Evolutionary conservation across 2,888 invertebrate genomes (phyloP).

Genomic region (Parascotia fuliginaria): DNA sequence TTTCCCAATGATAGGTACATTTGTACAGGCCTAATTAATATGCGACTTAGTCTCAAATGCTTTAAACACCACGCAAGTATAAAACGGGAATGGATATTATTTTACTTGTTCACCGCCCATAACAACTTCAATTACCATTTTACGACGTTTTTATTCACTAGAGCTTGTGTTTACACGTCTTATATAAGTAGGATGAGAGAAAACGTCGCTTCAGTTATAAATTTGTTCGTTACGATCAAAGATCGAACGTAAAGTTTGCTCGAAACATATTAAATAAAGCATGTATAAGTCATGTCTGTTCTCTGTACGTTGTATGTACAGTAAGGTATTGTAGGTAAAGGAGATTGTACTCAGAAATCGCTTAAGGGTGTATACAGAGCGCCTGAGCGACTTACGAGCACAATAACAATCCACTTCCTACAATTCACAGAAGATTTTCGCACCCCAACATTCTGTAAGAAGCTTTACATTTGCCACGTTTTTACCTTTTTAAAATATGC

Average conservation of each 20-base stretch:
- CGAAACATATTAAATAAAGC: not conserved
- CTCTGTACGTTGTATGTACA: not conserved
- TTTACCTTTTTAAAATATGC: not conserved
- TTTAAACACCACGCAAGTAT: not conserved
- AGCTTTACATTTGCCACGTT: constrained; percentile 1
- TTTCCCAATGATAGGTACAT: too few species aligned
- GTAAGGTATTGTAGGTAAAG: not conserved
- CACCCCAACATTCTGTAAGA: constrained; percentile 4
- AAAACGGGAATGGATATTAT: not conserved
- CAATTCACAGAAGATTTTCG: constrained; percentile 9
- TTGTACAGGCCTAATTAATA: too few species aligned
- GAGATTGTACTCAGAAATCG: constrained; percentile 1
- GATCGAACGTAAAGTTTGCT: not conserved
- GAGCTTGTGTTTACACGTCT: not conserved
- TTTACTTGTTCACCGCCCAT: not conserved
- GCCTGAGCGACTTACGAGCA: not conserved
- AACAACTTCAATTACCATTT: not conserved
- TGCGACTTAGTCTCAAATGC: not conserved
- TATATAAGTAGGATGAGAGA: not conserved
- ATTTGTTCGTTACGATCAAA: not conserved
- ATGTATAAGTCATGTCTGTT: too few species aligned
- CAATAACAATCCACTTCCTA: constrained; percentile 6
- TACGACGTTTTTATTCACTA: not conserved
- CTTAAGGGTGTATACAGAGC: constrained; percentile 5
- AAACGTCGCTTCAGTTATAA: not conserved